Evolutionary conservation across 2,888 invertebrate genomes (phyloP).

Genomic region (Andrena bucephala): DNA sequence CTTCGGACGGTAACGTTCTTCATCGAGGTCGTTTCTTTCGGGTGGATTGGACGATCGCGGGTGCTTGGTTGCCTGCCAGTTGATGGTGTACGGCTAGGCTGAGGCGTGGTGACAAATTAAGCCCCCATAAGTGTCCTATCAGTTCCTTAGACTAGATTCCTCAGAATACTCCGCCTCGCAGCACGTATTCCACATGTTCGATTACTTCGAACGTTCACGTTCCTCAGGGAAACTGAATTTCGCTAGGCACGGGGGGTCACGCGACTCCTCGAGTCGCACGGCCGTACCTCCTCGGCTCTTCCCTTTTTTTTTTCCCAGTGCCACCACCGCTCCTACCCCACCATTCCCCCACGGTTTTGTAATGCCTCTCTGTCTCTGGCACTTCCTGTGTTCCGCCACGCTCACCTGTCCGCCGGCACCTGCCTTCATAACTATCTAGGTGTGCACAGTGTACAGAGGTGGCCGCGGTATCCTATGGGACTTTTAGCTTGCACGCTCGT

Average conservation of each 20-base stretch:
- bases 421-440: slow-evolving; percentile 72
- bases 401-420: slow-evolving; percentile 81
- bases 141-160: neutral
- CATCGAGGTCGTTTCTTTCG: neutral
- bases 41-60: neutral
- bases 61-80: too few relatives aligned
- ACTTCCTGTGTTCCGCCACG: slow-evolving; percentile 82
- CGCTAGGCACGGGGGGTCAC: slow-evolving; percentile 15
- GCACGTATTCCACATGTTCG: neutral
- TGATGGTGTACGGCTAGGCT: neutral
- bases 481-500: slow-evolving; percentile 59
- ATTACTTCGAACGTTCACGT: neutral
- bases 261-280: slow-evolving; percentile 39
- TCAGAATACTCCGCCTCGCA: too few relatives aligned
- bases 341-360: slow-evolving; percentile 58
- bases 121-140: neutral
- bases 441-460: slow-evolving; percentile 41
- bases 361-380: slow-evolving; percentile 76
- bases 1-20: neutral
- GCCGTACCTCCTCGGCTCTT: slow-evolving; percentile 20
- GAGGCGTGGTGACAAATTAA: too few relatives aligned
- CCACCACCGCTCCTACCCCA: slow-evolving; percentile 44
- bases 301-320: slow-evolving; percentile 57
- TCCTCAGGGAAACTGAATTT: slow-evolving; percentile 10
- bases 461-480: slow-evolving; percentile 64